A percentile compares a stretch with the other conserved stretches of the same genome.
phyloP scores from a whole-genome alignment of 30 jellyfish, hydroid and myxozoan species.

The Turritopsis dohrnii region DNA sequence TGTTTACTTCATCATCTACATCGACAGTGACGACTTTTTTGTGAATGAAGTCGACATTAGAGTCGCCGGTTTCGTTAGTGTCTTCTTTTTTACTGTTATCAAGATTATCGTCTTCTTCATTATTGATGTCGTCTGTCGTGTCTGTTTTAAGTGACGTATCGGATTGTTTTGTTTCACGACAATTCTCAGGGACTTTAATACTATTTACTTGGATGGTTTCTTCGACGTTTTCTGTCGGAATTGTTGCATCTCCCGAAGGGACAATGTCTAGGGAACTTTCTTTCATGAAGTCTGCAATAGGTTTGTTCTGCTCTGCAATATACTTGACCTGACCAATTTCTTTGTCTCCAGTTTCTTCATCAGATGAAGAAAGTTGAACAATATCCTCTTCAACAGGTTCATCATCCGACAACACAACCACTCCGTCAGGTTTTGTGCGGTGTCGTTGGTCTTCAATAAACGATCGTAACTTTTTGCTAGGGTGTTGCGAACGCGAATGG shows the following conservation, averaged over 20 bases:
- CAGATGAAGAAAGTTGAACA: neutral
- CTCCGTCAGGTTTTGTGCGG: neutral
- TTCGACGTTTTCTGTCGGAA: neutral
- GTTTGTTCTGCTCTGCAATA: neutral
- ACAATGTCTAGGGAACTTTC: neutral
- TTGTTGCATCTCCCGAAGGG: neutral
- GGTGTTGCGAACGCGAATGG: neutral
- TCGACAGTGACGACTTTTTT: neutral
- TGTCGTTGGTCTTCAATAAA: neutral
- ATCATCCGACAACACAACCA: constrained; percentile 7
- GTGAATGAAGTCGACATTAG: too few relatives aligned
- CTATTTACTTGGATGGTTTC: neutral
- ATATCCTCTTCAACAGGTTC: neutral
- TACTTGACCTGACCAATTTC: too few relatives aligned
- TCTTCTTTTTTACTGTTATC: too few relatives aligned
- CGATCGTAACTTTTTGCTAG: neutral
- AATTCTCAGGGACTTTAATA: neutral
- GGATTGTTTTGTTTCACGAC: neutral
- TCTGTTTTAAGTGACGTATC: too few relatives aligned
- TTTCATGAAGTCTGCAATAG: neutral
- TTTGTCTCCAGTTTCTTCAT: neutral
- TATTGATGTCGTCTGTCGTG: too few relatives aligned
- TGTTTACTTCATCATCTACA: neutral
- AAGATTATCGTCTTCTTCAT: too few relatives aligned
- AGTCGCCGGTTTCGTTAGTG: too few relatives aligned